Percentiles rank a stretch among this genome's conserved stretches.
phyloP scores from a whole-genome alignment of 2,113 vertebrate genomes.

The Chaenogobius annularis region DNA sequence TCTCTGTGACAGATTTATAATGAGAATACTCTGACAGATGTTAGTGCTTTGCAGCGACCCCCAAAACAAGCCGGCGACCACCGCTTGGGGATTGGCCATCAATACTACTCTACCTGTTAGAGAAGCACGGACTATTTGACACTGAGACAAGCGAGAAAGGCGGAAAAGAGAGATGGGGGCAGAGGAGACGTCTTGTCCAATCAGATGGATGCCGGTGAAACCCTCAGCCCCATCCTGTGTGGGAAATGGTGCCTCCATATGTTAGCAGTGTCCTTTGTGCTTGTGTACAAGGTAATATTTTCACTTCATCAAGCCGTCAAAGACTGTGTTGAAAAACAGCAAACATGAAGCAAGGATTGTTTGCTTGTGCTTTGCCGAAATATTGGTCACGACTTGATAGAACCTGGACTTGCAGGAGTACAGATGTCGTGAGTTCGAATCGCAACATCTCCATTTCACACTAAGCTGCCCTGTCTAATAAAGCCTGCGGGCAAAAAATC shows the following conservation, averaged over 20 bases:
- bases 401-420: background rate
- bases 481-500: background rate
- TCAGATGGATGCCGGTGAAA: constrained; percentile 65
- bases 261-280: constrained; percentile 45
- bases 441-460: background rate
- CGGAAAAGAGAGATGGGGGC: background rate
- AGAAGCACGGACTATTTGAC: constrained; percentile 25
- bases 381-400: constrained; percentile 3
- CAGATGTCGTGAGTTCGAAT: background rate
- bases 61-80: constrained; percentile 49
- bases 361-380: constrained; percentile 25
- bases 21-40: constrained; percentile 66
- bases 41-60: constrained; percentile 62
- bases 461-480: background rate
- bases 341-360: constrained; percentile 34
- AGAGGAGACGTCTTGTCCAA: constrained; percentile 48
- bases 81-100: constrained; percentile 56
- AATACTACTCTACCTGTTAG: constrained; percentile 63
- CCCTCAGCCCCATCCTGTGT: constrained; percentile 33
- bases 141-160: constrained; percentile 9
- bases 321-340: constrained; percentile 37
- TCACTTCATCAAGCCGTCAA: constrained; percentile 42
- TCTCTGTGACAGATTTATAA: constrained; percentile 63
- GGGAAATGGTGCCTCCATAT: constrained; percentile 35
- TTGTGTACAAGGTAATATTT: constrained; percentile 48